Base-by-base conservation (phyloP, 53 echinoderm and acorn worm genomes). In the Zoroaster sp. region DNA sequence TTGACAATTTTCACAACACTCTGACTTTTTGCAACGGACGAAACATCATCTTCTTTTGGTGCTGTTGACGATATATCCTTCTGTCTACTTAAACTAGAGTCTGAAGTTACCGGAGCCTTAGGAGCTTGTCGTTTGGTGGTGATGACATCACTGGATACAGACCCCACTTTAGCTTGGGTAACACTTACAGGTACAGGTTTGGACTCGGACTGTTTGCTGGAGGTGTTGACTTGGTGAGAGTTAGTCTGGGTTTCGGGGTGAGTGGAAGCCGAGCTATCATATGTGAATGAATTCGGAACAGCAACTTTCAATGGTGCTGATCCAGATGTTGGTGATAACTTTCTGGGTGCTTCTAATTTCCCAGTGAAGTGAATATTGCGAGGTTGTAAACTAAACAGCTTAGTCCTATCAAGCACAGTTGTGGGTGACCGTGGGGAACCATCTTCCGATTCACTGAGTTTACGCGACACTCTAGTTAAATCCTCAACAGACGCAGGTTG, bases 401-500 rank as follows among this genome's bases (percentile, higher is more conserved):
- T 85, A 47, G 34, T 37, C 21, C 51, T 31, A 37, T 85, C 72
- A 17, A 85, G 52, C 21, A 43, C 18, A 1, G 21, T 0, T 33
- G 71, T 85, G 21, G 85, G 85, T 9, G 85, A 85, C 37, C 31
- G n/a, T 35, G 85, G 85, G 0, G 85, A 85, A 45, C 4, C 35
- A 40, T 47, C 69, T 0, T 69, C 70, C 0, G 72, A 33, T 7
- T 85, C 70, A 36, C 85, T 51, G 23, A 14, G 31, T 44, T 85
- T 85, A 20, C 52, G 85, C 17, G 85, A 70, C 10, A 85, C 85
- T 0, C 34, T 1, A 30, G 49, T 63, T 18, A 81, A 55, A 81
- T 89, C 90, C 1, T 81, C 90, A 0, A 63, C 44, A 2, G 90
- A 89, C 0, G 90, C 90, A 41, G 66, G 80, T 31, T 52, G 80